Evolutionary conservation across 1,140 invertebrate species (phyloP), one percentile per base, ranked within the genome.

Genomic region (Cheumatopsyche charites): DNA sequence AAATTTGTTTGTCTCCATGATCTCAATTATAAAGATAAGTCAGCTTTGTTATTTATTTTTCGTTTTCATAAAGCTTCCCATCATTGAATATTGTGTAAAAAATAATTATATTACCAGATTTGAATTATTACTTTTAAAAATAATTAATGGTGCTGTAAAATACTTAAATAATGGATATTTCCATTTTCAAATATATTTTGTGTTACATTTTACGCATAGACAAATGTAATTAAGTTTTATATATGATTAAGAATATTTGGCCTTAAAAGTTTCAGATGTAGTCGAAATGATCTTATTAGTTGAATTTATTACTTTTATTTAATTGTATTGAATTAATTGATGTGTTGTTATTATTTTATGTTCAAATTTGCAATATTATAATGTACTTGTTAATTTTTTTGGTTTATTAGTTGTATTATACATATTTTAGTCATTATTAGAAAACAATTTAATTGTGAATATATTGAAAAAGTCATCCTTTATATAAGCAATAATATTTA

Each of bases 131-230:
- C 29, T 63, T 42, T 58, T 58, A 29, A 45, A n/a, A 66, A 68
- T 55, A 68, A 68, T 41, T 45, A 68, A 68, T 68, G 66, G 66
- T 68, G 66, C 66, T 68, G 66, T 68, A 68, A 68, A 68, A 68
- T 68, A 55, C 41, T 55, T 36, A 36, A 9, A 47, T 42, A 63
- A 43, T 63, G 41, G 41, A 19, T 9, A 19, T 42, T 41, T 13
- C 62, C 62, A 63, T 63, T 63, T 63, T 36, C 17, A n/a, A 66
- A 47, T 66, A 66, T 66, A 47, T 47, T 66, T 45, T 58, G 19
- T 58, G 55, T 58, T 58, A 58, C 55, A 58, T 58, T 52, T 58
- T n/a, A 58, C 23, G 55, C 23, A 36, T 58, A 58, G 55, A 58
- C 21, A 26, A 58, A 58, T 58, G 21, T 58, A 58, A 49, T 66